Evolutionary conservation across 2,797 vertebrate species (phyloP).

Genomic region (Orientallactaga sibirica): DNA sequence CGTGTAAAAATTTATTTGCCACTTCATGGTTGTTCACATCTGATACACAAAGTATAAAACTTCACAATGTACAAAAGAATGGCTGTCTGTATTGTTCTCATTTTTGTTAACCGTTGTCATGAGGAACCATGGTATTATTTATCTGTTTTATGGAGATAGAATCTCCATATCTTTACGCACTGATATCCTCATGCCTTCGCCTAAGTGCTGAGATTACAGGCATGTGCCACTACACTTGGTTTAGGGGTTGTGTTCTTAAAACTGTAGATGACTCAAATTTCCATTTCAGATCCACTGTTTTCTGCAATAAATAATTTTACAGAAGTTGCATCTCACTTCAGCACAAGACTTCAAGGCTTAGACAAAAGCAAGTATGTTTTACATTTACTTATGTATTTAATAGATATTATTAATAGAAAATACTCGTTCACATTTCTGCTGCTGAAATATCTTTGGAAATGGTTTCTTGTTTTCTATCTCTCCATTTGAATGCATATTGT

Average conservation of each 20-base stretch:
- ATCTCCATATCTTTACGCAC: not conserved
- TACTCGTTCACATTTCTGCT: not conserved
- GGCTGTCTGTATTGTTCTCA: not conserved
- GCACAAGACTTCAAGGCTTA: slow-evolving; percentile 87
- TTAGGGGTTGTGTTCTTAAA: slow-evolving; percentile 4
- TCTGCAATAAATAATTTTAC: slow-evolving; percentile 95
- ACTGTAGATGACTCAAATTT: slow-evolving; percentile 44
- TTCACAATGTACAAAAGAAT: not conserved
- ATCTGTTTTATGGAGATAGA: not conserved
- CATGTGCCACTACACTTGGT: not conserved
- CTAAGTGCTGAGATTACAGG: not conserved
- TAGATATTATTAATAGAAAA: not conserved
- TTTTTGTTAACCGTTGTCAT: not conserved
- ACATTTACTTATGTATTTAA: not conserved
- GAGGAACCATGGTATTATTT: not conserved
- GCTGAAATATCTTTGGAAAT: not conserved
- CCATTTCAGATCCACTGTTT: slow-evolving; percentile 92
- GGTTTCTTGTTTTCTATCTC: not conserved
- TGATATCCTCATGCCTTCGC: no score
- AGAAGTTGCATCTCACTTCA: slow-evolving; percentile 89
- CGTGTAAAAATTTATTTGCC: not conserved
- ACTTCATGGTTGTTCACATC: not conserved
- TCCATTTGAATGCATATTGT: not conserved
- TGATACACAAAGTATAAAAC: not conserved
- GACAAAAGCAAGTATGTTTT: slow-evolving; percentile 91